phyloP scores from a whole-genome alignment of 2,113 vertebrate genomes.

The Daboia siamensis region DNA sequence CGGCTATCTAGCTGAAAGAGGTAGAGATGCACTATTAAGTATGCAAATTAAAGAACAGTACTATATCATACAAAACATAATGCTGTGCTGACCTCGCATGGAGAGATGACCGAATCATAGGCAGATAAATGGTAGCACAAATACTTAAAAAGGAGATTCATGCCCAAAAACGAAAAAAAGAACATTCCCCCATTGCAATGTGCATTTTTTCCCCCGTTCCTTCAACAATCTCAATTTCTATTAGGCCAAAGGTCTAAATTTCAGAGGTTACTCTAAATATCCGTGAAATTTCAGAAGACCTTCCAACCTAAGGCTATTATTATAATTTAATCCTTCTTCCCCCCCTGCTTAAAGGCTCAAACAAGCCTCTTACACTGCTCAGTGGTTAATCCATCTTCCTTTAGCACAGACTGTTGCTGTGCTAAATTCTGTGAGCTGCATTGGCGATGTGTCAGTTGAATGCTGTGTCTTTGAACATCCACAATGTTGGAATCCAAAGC shows the following conservation, averaged over 20 bases:
- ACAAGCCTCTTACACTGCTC: not conserved
- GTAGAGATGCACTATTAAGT: not conserved
- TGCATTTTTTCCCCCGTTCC: not conserved
- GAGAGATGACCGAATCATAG: not conserved
- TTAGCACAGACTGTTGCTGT: not conserved
- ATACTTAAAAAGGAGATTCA: not conserved
- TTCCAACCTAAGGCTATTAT: not conserved
- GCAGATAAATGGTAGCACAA: not conserved
- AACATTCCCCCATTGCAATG: not conserved
- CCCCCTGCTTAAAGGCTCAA: not conserved
- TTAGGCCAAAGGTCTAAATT: not conserved
- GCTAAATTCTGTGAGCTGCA: conserved; percentile 9
- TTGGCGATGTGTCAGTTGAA: not conserved
- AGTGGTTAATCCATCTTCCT: not conserved
- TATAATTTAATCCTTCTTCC: not conserved
- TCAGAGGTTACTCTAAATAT: not conserved
- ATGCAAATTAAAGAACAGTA: not conserved
- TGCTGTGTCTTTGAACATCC: not conserved
- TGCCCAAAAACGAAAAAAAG: not conserved
- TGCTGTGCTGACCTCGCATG: not conserved
- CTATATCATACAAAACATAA: not conserved
- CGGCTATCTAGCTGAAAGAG: not conserved
- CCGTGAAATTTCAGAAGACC: not conserved
- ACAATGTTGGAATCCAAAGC: not conserved
- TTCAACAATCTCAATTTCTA: not conserved